A percentile compares a stretch with the other conserved stretches of the same genome.
These are phyloP conservation scores for Aramus guarauna DNA, from an alignment of 2,113 vertebrate species.

Conservation along the genomic window DNA sequence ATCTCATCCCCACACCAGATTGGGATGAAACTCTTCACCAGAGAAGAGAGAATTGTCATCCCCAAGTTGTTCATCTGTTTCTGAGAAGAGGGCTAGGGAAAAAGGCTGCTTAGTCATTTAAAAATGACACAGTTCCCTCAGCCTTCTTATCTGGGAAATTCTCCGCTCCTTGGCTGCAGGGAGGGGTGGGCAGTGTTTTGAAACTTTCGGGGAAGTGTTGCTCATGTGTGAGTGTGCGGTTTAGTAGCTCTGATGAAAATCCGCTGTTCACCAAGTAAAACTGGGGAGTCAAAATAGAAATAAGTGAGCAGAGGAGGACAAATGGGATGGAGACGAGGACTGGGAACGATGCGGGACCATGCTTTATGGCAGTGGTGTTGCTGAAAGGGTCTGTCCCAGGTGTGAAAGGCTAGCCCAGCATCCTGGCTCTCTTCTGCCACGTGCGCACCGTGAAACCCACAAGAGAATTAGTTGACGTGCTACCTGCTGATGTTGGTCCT, in stretches of 20 bases:
- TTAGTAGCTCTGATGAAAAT: not conserved
- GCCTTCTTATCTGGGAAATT: not conserved
- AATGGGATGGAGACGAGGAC: not conserved
- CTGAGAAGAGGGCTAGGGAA: not conserved
- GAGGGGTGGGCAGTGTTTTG: not conserved
- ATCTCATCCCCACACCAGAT: not conserved
- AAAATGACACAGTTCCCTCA: not conserved
- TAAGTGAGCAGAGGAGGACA: not conserved
- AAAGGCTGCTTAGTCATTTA: not conserved
- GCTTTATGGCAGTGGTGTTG: not conserved
- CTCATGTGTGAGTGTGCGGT: not conserved
- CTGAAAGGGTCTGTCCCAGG: not conserved
- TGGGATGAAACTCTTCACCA: not conserved
- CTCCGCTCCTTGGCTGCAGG: not conserved
- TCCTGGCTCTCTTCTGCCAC: not conserved
- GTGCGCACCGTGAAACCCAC: not conserved
- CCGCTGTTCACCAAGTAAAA: not conserved
- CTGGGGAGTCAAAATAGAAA: not conserved
- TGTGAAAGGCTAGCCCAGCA: not conserved
- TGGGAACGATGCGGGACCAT: rapidly evolving
- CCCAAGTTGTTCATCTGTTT: not conserved
- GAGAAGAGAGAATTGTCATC: not conserved
- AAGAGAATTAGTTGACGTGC: not conserved
- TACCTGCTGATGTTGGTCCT: not conserved
- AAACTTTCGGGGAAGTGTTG: not conserved